Evolutionary conservation across 2,888 invertebrate genomes (phyloP).

Genomic region (Maniola hyperantus): DNA sequence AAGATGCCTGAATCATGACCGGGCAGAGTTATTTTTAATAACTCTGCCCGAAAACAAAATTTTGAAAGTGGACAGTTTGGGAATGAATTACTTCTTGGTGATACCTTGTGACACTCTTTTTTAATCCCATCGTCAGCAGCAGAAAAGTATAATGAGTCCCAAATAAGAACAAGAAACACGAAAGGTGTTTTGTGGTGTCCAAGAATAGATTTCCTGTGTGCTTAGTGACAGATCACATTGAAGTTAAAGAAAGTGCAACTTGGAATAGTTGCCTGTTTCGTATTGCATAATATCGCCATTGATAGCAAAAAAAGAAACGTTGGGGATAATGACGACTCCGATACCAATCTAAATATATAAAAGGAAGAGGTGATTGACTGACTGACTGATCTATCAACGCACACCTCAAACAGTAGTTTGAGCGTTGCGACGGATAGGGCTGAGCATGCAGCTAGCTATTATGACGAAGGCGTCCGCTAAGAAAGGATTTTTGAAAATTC

Average conservation of each 20-base stretch:
- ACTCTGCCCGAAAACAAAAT: not conserved
- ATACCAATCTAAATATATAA: too few relatives aligned
- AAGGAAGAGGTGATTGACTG: too few relatives aligned
- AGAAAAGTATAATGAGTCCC: not conserved
- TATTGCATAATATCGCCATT: too few relatives aligned
- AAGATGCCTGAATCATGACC: not conserved
- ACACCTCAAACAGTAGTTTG: too few relatives aligned
- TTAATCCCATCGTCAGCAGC: conserved; percentile 1
- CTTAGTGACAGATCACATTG: not conserved
- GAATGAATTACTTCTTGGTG: not conserved
- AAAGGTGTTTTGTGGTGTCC: not conserved
- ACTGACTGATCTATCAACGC: too few relatives aligned
- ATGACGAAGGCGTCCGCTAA: too few relatives aligned
- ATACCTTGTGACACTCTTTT: not conserved
- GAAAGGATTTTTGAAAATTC: too few relatives aligned
- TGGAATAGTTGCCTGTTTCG: not conserved
- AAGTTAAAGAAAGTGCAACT: not conserved
- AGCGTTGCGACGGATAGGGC: too few relatives aligned
- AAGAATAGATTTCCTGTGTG: conserved; percentile 1
- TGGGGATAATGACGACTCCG: too few relatives aligned
- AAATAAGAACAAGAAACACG: not conserved
- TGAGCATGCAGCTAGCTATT: too few relatives aligned
- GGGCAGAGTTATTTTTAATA: too few relatives aligned
- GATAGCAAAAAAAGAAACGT: too few relatives aligned
- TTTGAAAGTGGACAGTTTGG: not conserved